These are phyloP conservation scores for Macrophya alboannulata DNA, from an alignment of 2,888 invertebrate genomes.

Conservation along the genomic window DNA sequence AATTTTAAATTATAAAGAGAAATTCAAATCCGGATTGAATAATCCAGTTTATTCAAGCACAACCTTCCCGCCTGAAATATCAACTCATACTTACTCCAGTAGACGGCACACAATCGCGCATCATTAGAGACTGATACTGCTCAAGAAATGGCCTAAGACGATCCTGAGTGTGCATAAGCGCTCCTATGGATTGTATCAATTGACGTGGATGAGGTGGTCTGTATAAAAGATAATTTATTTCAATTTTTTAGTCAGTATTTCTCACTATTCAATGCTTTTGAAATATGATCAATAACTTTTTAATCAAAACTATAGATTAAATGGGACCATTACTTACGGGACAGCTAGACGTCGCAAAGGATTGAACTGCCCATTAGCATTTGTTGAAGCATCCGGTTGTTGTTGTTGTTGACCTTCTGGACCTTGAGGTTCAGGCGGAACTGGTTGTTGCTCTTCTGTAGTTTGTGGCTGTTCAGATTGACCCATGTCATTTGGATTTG, in stretches of 20 bases:
- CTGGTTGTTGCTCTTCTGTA: conserved; percentile 50
- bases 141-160: conserved; percentile 86
- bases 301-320: not conserved
- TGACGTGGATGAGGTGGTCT: conserved; percentile 79
- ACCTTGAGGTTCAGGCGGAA: conserved; percentile 47
- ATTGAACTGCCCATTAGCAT: conserved; percentile 17
- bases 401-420: conserved; percentile 46
- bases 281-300: not conserved
- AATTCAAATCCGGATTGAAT: not conserved
- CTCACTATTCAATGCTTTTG: not conserved
- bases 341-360: not conserved
- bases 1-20: not conserved
- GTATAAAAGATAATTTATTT: conserved; percentile 50
- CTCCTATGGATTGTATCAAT: conserved; percentile 5
- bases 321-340: not conserved
- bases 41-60: too few relatives aligned
- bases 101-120: conserved; percentile 83
- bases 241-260: not conserved
- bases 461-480: conserved; percentile 61
- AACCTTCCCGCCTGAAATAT: conserved; percentile 58
- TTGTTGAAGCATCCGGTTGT: conserved; percentile 1
- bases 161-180: conserved; percentile 69
- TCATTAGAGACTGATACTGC: conserved; percentile 84
- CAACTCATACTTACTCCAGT: conserved; percentile 71
- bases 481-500: conserved; percentile 44